Conservation (phyloP, 92 coral and sea anemone genomes). For the Phenganax stokvisi region DNA sequence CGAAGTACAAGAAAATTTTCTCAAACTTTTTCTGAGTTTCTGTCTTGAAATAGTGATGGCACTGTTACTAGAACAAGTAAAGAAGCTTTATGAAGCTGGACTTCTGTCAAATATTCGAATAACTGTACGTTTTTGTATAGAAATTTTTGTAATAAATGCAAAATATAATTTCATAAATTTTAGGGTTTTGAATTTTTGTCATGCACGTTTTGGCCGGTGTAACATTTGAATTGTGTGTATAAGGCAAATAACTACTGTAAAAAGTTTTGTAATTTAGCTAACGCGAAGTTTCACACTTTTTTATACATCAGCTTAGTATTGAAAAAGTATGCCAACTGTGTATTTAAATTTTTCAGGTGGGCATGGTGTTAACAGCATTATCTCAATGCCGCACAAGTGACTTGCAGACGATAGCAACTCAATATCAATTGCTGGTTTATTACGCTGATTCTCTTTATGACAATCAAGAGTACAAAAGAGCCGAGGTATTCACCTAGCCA, state of each 20-base stretch:
- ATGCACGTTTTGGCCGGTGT: background rate
- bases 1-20: background rate
- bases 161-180: too few relatives aligned
- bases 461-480: slow-evolving; percentile 79
- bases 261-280: too few relatives aligned
- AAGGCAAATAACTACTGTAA: too few relatives aligned
- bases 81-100: slow-evolving; percentile 77
- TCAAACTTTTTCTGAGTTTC: background rate
- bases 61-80: slow-evolving; percentile 66
- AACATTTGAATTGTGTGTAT: too few relatives aligned
- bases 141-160: too few relatives aligned
- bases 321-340: background rate
- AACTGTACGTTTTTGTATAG: slow-evolving; percentile 48
- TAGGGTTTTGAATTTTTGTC: background rate
- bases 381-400: slow-evolving; percentile 43
- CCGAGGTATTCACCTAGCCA: slow-evolving; percentile 55
- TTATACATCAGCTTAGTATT: background rate
- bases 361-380: background rate
- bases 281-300: background rate
- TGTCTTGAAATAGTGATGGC: slow-evolving; percentile 42
- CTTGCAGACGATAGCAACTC: slow-evolving; percentile 61
- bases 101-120: slow-evolving; percentile 66
- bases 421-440: slow-evolving; percentile 67
- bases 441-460: slow-evolving; percentile 81
- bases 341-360: slow-evolving; percentile 10